Evolutionary conservation across 2,888 invertebrate genomes (phyloP).

Genomic region (Monoplex corrugatus): DNA sequence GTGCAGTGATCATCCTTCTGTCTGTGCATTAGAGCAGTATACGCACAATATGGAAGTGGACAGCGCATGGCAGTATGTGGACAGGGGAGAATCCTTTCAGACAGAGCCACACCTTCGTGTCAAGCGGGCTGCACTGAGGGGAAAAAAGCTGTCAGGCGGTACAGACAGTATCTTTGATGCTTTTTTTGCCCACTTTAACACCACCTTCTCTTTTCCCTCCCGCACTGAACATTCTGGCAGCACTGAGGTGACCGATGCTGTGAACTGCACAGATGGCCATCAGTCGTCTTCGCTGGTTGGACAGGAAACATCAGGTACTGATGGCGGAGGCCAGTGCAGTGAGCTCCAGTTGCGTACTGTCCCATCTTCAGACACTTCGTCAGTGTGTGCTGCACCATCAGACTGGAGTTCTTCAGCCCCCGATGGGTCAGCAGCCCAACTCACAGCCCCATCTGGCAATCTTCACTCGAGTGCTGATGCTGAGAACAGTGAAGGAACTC

Average conservation of each 20-base stretch:
- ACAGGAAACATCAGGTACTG: too few relatives aligned
- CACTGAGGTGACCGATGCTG: too few relatives aligned
- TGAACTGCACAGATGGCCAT: too few relatives aligned
- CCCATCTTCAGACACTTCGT: background rate
- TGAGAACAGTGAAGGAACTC: background rate
- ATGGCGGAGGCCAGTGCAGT: background rate
- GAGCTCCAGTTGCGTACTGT: background rate
- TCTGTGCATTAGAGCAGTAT: too few relatives aligned
- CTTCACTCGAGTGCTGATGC: background rate
- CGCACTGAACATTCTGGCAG: too few relatives aligned
- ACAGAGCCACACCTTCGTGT: background rate
- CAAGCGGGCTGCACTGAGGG: background rate
- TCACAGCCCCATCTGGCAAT: background rate
- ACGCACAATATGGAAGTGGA: background rate
- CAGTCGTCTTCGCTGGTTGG: too few relatives aligned
- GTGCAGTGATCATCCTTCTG: too few relatives aligned
- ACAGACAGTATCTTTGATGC: background rate
- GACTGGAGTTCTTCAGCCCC: background rate
- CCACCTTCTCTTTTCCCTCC: constrained; percentile 8
- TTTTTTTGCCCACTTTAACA: constrained; percentile 15
- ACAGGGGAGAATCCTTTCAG: constrained; percentile 41
- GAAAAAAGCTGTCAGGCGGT: background rate
- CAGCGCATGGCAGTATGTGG: background rate
- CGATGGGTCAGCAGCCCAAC: background rate
- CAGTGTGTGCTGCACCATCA: background rate